Conservation (phyloP, 2,113 vertebrate genomes). For the Tringa solitaria region DNA sequence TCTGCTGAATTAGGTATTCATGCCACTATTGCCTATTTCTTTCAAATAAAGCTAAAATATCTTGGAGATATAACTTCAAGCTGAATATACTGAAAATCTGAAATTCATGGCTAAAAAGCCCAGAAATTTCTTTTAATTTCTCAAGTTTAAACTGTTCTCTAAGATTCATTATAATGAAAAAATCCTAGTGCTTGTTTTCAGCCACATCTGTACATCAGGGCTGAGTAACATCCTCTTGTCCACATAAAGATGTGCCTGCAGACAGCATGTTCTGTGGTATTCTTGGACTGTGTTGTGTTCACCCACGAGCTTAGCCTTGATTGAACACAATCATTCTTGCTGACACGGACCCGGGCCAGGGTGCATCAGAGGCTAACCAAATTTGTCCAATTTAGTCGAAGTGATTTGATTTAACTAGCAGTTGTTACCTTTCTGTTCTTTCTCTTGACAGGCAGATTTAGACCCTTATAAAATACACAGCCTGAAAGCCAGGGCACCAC, state of each 20-base stretch:
- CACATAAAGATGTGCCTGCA: background rate
- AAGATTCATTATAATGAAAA: background rate
- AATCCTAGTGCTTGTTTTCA: background rate
- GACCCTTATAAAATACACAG: constrained; percentile 40
- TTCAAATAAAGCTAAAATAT: background rate
- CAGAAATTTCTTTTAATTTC: background rate
- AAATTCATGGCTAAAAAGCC: background rate
- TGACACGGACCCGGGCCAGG: constrained; percentile 11
- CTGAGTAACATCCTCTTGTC: background rate
- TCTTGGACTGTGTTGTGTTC: constrained; percentile 50
- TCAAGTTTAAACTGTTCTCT: background rate
- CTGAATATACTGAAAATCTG: background rate
- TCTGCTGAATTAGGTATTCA: background rate
- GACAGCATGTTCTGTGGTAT: background rate
- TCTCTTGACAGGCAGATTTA: constrained; percentile 66
- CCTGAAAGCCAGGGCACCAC: constrained; percentile 3
- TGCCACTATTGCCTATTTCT: background rate
- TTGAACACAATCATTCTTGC: constrained; percentile 60
- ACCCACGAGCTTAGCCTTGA: constrained; percentile 25
- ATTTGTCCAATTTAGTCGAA: constrained; percentile 65
- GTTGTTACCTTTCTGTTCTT: constrained; percentile 65
- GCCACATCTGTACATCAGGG: background rate
- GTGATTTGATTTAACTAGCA: constrained; percentile 70
- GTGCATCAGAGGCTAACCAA: constrained; percentile 54
- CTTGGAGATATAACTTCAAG: background rate